Evolutionary conservation across 2,888 invertebrate genomes (phyloP), one percentile per base, ranked within the genome.

Genomic region (Leucoma salicis): DNA sequence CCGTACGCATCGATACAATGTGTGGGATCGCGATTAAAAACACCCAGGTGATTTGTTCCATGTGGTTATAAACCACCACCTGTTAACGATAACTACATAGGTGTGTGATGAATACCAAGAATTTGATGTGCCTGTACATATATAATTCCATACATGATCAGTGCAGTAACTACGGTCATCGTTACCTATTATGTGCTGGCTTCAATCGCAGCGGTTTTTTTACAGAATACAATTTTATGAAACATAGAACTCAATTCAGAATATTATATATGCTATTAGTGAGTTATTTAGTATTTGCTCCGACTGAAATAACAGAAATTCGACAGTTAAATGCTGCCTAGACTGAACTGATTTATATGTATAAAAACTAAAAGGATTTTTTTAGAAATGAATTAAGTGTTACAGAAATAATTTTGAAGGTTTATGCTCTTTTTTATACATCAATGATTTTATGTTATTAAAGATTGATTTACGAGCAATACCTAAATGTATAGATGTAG

Each of bases 1-100:
- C 64, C 64, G 62, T 61, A 63, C 63, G 64, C 60, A 69, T 68
- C 64, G 63, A 69, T 54, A 65, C 71, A 72, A 68, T 74, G 63
- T 70, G 73, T 64, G 66, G 55, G 53, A 58, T 55, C 51, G 56
- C 67, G 62, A 62, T 59, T 65, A 62, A 69, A 62, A 71, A 70
- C 66, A 66, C 49, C 59, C 60, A 53, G 60, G 55, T 63, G 59
- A 68, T 72, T 63, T 62, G 62, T 64, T 65, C 69, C 68, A 71
- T 67, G 62, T 67, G 74, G 70, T 68, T 64, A 64, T 63, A 63
- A 64, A 60, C 68, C 53, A 64, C n/a, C 70, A 64, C 66, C 61
- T 68, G 64, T 62, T 49, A 53, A 51, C 58, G 51, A 57, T 63
- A 57, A 57, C 51, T 52, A 46, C 50, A 46, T 53, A 47, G 42